Evolutionary conservation across 2,888 invertebrate genomes (phyloP).

Genomic region (Candidula unifasciata): DNA sequence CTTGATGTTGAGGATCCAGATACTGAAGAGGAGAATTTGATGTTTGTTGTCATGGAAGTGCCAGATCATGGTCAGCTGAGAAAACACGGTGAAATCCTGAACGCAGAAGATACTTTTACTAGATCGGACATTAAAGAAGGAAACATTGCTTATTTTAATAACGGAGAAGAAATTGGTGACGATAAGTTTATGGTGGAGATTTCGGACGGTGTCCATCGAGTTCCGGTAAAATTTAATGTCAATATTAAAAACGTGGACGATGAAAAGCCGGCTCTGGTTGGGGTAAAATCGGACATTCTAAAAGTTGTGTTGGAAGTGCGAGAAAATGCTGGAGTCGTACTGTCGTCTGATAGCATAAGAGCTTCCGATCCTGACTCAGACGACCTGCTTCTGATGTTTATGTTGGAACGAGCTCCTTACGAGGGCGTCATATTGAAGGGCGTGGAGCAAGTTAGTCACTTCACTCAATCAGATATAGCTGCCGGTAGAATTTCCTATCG

Average conservation of each 20-base stretch:
- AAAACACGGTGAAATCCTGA: constrained; percentile 62
- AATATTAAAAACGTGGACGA: constrained; percentile 72
- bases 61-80: constrained; percentile 73
- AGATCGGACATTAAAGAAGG: constrained; percentile 69
- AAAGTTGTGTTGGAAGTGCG: constrained; percentile 66
- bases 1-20: constrained; percentile 75
- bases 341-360: constrained; percentile 65
- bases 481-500: constrained; percentile 68
- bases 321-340: constrained; percentile 66
- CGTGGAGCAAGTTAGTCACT: constrained; percentile 64
- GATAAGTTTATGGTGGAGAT: constrained; percentile 75
- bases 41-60: constrained; percentile 59
- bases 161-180: constrained; percentile 68
- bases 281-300: constrained; percentile 62
- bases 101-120: constrained; percentile 70
- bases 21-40: constrained; percentile 63
- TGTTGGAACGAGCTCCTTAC: constrained; percentile 66
- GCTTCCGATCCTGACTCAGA: constrained; percentile 73
- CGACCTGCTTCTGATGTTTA: constrained; percentile 69
- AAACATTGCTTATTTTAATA: constrained; percentile 71
- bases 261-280: constrained; percentile 68
- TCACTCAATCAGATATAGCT: constrained; percentile 73
- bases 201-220: constrained; percentile 76
- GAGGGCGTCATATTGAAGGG: constrained; percentile 67
- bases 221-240: constrained; percentile 73